Base-by-base conservation (phyloP, 2,113 vertebrate genomes). In the Lepidothrix coronata region DNA sequence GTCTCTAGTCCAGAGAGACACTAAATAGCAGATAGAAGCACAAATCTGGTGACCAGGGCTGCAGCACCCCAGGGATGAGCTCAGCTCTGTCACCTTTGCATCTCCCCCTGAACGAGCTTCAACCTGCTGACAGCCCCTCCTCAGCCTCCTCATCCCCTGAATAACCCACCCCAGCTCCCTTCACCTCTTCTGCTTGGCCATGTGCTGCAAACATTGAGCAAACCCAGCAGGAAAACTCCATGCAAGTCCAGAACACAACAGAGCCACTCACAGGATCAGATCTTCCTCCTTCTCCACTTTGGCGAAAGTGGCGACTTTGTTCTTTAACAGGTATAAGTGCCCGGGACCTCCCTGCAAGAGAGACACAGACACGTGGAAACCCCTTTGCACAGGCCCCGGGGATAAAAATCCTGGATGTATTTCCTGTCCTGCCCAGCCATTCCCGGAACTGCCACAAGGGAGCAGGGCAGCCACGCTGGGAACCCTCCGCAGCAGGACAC, bases 251-350 rank as follows among this genome's bases (percentile, higher is more conserved):
- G 52, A 67, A 18, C 24, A 27, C 5, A 27, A 21, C 1, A 7
- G 65, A 57, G 72, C 15, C 41, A 98, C 99, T 99, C 98, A 99
- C 99, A 99, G 98, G 97, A 99, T 99, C 98, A 99, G 98, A 97
- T 99, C 99, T 75, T 99, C 99, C 79, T 99, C 99, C 94, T 99
- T 99, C 97, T 99, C 99, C 97, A 99, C 99, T 97, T 99, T 99
- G 80, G 99, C 99, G 3, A 99, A 99, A 12, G 99, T 99, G 85
- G 99, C 99, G 5, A 99, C 99, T 97, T 99, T 99, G 96, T 99
- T 99, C 98, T 99, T 99, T 93, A 99, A 97, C 91, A 99, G 96
- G 93, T 99, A 99, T 30, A 99, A 97, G 96, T 99, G 99, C 33
- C 99, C 99, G 0, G 99, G 99, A 57, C 99, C 99, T 25, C 99